Evolutionary conservation across 2,113 vertebrate species (phyloP).

Genomic region (Perognathus longimembris): DNA sequence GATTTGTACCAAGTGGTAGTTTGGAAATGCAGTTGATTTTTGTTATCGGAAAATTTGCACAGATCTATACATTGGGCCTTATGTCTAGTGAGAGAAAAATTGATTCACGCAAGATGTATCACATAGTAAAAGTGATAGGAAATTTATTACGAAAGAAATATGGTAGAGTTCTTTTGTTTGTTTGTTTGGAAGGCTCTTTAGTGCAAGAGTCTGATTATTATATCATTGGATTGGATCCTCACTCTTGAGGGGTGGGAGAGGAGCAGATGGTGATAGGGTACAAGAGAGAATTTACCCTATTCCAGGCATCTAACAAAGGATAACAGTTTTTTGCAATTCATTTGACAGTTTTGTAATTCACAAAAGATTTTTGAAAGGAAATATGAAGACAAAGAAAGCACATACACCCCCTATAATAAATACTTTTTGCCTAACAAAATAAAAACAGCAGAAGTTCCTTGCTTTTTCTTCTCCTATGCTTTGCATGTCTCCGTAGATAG

Average conservation of each 20-base stretch:
- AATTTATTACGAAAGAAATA: no score
- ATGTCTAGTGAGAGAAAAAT: no score
- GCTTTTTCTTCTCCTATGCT: neutral
- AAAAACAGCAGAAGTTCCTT: neutral
- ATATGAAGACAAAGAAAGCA: conserved; percentile 65
- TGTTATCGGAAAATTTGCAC: no score
- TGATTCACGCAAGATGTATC: no score
- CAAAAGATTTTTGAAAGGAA: conserved; percentile 78
- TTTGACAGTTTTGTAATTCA: conserved; percentile 77
- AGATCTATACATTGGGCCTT: no score
- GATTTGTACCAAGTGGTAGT: neutral
- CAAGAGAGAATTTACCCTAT: conserved; percentile 55
- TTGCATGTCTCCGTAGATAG: neutral
- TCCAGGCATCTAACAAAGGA: conserved; percentile 70
- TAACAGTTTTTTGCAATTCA: conserved; percentile 65
- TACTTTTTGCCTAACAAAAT: neutral
- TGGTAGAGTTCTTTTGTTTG: no score
- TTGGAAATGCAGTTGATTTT: neutral
- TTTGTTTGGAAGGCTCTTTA: conserved; percentile 83
- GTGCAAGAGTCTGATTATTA: conserved; percentile 81
- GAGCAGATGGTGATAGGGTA: conserved; percentile 60
- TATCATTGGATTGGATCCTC: conserved; percentile 67
- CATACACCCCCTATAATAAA: conserved; percentile 49
- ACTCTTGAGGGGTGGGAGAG: neutral
- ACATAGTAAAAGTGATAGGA: no score